A percentile compares a stretch with the other conserved stretches of the same genome.
phyloP scores from a whole-genome alignment of 2,888 invertebrate genomes.

The Piscicola geometra region DNA sequence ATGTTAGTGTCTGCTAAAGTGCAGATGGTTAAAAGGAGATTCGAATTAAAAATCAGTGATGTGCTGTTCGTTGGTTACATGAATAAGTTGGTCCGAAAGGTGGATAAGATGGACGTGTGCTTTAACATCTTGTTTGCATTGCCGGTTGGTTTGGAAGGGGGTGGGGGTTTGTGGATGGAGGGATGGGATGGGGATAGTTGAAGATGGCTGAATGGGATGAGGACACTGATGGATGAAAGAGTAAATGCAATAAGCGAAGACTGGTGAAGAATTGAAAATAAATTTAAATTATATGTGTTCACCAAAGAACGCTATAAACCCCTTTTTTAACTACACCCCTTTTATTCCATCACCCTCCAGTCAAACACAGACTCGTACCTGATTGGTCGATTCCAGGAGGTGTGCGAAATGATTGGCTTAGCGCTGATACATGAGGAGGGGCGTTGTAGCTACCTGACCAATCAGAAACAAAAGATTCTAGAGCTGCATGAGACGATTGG shows the following conservation, averaged over 20 bases:
- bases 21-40: conserved; percentile 7
- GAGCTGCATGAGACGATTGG: neutral
- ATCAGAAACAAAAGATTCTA: conserved; percentile 7
- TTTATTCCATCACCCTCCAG: conserved; percentile 14
- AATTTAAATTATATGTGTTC: no score
- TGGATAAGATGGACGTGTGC: neutral
- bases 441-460: neutral
- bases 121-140: conserved; percentile 29
- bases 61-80: conserved; percentile 25
- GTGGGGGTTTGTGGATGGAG: no score
- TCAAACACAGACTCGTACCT: neutral
- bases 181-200: neutral
- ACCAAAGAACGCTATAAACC: neutral
- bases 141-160: no score
- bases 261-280: no score
- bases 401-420: conserved; percentile 19
- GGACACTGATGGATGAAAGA: neutral
- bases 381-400: conserved; percentile 20
- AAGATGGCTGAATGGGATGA: neutral
- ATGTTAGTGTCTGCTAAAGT: conserved; percentile 19
- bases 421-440: conserved; percentile 27
- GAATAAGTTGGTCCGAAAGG: neutral
- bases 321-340: neutral
- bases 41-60: conserved; percentile 20
- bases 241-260: neutral